Base-by-base conservation (phyloP, 2,113 vertebrate species). In the Rutilus rutilus region DNA sequence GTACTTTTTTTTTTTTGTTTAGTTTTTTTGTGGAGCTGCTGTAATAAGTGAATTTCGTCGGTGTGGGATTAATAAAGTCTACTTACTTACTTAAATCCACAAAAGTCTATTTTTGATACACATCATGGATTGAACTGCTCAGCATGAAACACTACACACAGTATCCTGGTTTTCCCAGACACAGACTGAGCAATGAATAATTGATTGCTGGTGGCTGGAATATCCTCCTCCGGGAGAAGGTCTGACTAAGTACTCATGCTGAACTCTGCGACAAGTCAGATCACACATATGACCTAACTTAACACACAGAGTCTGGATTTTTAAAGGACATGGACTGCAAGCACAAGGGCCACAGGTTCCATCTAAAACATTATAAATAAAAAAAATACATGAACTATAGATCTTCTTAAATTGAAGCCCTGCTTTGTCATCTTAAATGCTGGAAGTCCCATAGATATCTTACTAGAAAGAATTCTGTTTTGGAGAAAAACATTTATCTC, bases 141-240 rank as follows among this genome's bases (percentile, higher is more conserved):
- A 33, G 23, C 54, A 30, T 81, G 47, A 60, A 42, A 69, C 64
- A 36, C 54, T 80, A 42, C 45, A 30, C 52, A 42, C 21, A 42
- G 83, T 85, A 73, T 64, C 27, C 69, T 84, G 52, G 86, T 84
- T 81, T 88, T 85, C 23, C 71, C 76, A 85, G 73, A 87, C 60
- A 57, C 67, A 83, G 73, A 83, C 86, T 50, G 73, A 33, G n/a
- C 25, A 50, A 89, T 92, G 88, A 92, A 92, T 91, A 89, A 91
- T 88, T 83, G 86, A 94, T 87, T 79, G n/a, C 11, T 64, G 57
- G 50, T 75, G 84, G 73, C 85, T 65, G 85, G 42, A 81, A 81
- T 57, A 39, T 62, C 71, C 10, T 50, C 47, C 25, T 83, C 25
- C 11, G 30, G 33, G 39, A 57, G 36, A 74, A 47, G n/a, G 42